Percentiles rank a stretch among this genome's conserved stretches.
Evolutionary conservation across 2,113 vertebrate genomes (phyloP).

Genomic region (Lycaon pictus): DNA sequence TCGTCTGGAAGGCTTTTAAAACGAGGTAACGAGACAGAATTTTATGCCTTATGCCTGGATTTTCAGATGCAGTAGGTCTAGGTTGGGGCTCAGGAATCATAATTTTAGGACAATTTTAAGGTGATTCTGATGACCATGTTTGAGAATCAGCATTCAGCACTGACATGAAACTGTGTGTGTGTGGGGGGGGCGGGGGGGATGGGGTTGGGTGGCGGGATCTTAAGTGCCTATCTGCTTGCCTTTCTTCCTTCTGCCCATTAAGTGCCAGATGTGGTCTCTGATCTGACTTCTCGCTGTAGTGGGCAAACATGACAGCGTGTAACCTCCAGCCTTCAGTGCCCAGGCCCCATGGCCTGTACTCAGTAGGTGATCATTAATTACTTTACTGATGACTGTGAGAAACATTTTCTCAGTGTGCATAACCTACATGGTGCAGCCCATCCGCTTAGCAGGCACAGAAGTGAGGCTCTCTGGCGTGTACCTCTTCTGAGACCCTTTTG

Average conservation of each 20-base stretch:
- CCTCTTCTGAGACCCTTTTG: not conserved
- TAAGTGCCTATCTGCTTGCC: not conserved
- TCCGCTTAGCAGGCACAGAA: not conserved
- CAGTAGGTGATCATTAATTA: not conserved
- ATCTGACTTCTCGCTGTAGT: not conserved
- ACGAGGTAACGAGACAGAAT: not conserved
- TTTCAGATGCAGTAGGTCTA: not conserved
- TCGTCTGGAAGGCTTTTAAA: not conserved
- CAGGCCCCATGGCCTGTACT: accelerated
- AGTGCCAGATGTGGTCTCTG: not conserved
- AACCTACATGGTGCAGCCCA: too few species aligned
- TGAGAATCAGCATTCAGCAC: not conserved
- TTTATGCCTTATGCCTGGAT: not conserved
- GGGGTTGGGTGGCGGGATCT: not conserved
- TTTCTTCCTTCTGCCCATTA: not conserved
- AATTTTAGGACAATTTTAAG: not conserved
- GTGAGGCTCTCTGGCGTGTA: not conserved
- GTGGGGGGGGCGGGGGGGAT: not conserved
- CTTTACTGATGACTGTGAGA: not conserved
- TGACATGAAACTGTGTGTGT: not conserved
- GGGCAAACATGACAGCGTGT: accelerated
- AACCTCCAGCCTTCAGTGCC: not conserved
- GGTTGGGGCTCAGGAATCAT: not conserved
- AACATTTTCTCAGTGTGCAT: not conserved
- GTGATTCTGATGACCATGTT: not conserved